phyloP scores from a whole-genome alignment of 2,888 invertebrate species.

The Athetis lepigone region DNA sequence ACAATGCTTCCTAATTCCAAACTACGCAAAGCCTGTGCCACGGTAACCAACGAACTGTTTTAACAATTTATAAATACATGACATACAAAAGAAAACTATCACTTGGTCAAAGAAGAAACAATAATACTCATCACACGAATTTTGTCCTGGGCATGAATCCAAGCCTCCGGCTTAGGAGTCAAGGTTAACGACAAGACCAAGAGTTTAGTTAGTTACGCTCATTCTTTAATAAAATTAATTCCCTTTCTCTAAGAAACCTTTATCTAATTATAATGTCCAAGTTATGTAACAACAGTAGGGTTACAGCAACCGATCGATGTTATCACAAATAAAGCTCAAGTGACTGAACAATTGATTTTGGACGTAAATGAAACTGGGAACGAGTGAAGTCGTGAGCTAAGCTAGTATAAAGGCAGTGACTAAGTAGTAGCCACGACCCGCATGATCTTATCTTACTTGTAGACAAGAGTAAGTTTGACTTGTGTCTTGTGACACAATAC shows the following conservation, averaged over 20 bases:
- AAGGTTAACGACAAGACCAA: no score
- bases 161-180: no score
- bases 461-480: constrained; percentile 55
- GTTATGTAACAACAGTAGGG: constrained; percentile 34
- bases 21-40: no score
- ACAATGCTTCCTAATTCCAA: no score
- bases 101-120: no score
- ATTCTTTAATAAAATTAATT: neutral
- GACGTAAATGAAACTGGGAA: constrained; percentile 41
- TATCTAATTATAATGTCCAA: constrained; percentile 15
- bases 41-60: no score
- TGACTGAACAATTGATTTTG: constrained; percentile 49
- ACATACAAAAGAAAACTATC: no score
- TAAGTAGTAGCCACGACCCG: constrained; percentile 45
- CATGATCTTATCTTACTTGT: constrained; percentile 58
- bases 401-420: constrained; percentile 46
- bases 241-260: neutral
- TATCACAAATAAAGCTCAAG: constrained; percentile 33
- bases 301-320: constrained; percentile 18
- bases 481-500: constrained; percentile 32
- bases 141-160: no score
- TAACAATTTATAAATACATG: no score
- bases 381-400: constrained; percentile 51
- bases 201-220: no score
- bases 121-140: no score